These are phyloP conservation scores for Phyllostomus hastatus DNA, from an alignment of 2,113 vertebrate genomes.

Conservation along the genomic window DNA sequence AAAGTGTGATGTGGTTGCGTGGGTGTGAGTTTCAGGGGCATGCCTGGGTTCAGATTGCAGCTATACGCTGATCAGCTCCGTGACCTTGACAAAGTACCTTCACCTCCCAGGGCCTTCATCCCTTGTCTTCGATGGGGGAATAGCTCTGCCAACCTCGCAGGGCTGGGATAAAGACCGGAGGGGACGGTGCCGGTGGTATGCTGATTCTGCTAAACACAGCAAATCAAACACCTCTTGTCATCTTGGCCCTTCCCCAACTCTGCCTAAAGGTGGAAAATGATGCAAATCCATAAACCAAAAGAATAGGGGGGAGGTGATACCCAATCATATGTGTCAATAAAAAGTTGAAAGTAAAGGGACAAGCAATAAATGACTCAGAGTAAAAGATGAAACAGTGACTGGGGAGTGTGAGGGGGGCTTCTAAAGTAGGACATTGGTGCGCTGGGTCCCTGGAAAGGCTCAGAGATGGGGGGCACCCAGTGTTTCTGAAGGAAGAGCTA, in stretches of 20 bases:
- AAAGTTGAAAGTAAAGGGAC: background rate
- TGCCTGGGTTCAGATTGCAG: background rate
- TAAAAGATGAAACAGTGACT: background rate
- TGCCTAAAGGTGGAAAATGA: background rate
- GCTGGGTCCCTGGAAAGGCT: background rate
- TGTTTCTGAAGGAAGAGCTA: background rate
- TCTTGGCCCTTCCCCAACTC: background rate
- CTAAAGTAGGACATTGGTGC: fast-evolving
- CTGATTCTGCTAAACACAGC: background rate
- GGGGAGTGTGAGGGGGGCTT: background rate
- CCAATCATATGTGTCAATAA: background rate
- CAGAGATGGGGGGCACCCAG: background rate
- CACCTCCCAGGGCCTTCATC: background rate
- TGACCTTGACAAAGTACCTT: background rate
- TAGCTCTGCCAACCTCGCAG: too few relatives aligned
- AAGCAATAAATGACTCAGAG: background rate
- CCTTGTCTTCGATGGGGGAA: background rate
- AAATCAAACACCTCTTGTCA: background rate
- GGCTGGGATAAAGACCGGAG: background rate
- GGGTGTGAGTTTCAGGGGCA: background rate
- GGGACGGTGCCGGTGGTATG: fast-evolving
- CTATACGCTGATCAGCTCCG: background rate
- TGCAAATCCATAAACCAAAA: background rate
- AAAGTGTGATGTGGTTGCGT: background rate
- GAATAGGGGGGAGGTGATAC: background rate